phyloP scores from a whole-genome alignment of 2,888 invertebrate genomes.

The Rhamphomyia laevipes region DNA sequence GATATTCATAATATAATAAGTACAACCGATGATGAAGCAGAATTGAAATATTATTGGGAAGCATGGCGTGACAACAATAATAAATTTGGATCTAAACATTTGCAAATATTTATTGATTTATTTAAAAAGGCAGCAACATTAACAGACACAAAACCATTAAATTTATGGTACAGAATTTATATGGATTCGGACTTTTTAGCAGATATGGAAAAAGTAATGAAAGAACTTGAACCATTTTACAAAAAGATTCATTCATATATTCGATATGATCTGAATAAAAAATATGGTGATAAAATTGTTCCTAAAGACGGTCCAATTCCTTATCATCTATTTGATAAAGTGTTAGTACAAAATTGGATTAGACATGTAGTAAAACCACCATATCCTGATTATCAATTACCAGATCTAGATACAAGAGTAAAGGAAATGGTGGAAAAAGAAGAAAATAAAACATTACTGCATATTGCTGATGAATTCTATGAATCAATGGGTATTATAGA shows the following conservation, averaged over 20 bases:
- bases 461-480: conserved; percentile 1
- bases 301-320: conserved; percentile 55
- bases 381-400: conserved; percentile 45
- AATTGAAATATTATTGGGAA: conserved; percentile 60
- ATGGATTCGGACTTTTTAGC: conserved; percentile 53
- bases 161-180: conserved; percentile 19
- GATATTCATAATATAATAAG: neutral
- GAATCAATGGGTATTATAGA: conserved; percentile 1
- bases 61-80: conserved; percentile 58
- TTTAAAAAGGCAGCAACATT: conserved; percentile 54
- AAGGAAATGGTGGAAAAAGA: neutral
- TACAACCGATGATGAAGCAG: conserved; percentile 51
- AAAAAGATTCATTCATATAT: conserved; percentile 68
- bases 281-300: conserved; percentile 52
- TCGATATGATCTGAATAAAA: conserved; percentile 49
- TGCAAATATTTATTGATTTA: conserved; percentile 48
- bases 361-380: conserved; percentile 45
- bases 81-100: conserved; percentile 32
- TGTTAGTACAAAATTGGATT: conserved; percentile 14
- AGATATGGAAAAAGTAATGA: conserved; percentile 53
- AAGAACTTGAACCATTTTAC: conserved; percentile 63
- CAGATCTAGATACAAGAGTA: neutral
- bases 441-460: no score
- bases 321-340: conserved; percentile 53
- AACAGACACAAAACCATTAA: conserved; percentile 39